phyloP scores from a whole-genome alignment of 2,797 vertebrate species.

The Fistularia commersonii region DNA sequence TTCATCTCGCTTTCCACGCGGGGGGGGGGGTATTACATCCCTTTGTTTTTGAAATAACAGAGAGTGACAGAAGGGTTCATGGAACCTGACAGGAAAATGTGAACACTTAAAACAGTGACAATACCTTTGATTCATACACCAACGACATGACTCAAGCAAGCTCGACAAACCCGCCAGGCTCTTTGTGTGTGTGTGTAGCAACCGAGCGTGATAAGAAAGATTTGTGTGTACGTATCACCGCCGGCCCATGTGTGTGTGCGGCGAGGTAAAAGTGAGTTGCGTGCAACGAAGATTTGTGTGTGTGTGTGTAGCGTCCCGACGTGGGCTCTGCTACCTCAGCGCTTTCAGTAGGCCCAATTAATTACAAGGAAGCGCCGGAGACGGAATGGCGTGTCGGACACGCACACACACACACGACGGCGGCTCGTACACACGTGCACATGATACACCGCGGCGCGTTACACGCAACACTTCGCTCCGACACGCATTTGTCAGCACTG shows the following conservation, averaged over 20 bases:
- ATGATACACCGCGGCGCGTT: conserved; percentile 30
- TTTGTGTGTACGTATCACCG: conserved; percentile 5
- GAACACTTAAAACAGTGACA: conserved; percentile 29
- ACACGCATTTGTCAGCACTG: conserved; percentile 49
- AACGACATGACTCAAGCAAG: conserved; percentile 21
- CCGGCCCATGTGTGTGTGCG: neutral
- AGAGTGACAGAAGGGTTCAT: conserved; percentile 33
- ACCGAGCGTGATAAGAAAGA: neutral
- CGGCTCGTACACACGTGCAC: conserved; percentile 21
- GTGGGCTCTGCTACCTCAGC: conserved; percentile 69
- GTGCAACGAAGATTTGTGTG: conserved; percentile 29
- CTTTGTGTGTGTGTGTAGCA: neutral
- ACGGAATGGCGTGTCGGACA: conserved; percentile 58
- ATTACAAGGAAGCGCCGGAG: conserved; percentile 70
- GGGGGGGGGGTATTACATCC: no score
- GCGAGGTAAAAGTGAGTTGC: neutral
- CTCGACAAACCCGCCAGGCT: conserved; percentile 5
- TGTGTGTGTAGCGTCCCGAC: conserved; percentile 40
- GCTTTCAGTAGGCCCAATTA: conserved; percentile 71
- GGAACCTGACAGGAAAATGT: conserved; percentile 38
- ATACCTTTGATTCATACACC: conserved; percentile 40
- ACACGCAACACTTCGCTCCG: conserved; percentile 42
- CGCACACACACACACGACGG: conserved; percentile 39
- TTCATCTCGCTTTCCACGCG: conserved; percentile 29
- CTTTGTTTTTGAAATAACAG: no score